Evolutionary conservation across 2,113 vertebrate species (phyloP), one percentile per base, ranked within the genome.

Genomic region (Asarcornis scutulata): DNA sequence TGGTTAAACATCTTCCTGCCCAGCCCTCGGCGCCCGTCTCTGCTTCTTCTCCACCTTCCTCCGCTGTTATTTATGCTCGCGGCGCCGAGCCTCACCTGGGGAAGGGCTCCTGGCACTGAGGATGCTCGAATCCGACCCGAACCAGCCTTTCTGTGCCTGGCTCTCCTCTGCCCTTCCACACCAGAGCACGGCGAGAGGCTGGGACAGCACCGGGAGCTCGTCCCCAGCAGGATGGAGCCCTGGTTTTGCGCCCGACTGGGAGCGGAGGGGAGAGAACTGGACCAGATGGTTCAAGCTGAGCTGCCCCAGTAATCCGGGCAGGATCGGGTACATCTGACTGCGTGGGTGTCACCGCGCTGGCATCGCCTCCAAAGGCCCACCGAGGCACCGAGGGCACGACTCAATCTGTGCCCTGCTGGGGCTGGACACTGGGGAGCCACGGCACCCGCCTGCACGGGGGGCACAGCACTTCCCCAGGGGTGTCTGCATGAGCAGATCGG

Each of bases 251-350:
- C 56, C 25, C 1, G 2, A 79, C 63, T 53, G 7, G 56, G 75
- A 87, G 75, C 78, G n/a, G 89, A 85, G 85, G 20, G 72, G 44
- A 62, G 67, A 63, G 83, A 50, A 83, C 31, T 2, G 46, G 86
- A 92, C 46, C 94, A 97, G 88, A 90, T 97, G 96, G 95, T 67
- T 94, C 95, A 94, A 92, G 95, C 91, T 92, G 88, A 91, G 92
- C 95, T 94, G 91, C 88, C 76, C 92, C 86, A 72, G 83, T 77
- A 88, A 86, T 23, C 66, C 56, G 76, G 74, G 78, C 88, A 95
- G n/a, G 58, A 86, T 50, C 59, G 20, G 77, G 16, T 74, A 22
- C 77, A 44, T 74, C 83, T 58, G 80, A 62, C 26, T 67, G 64
- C 2, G 52, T 56, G 83, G 89, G 89, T 93, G 95, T 86, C 7